Conservation (phyloP, 2,888 invertebrate genomes). For the Odontocolon sp. region DNA sequence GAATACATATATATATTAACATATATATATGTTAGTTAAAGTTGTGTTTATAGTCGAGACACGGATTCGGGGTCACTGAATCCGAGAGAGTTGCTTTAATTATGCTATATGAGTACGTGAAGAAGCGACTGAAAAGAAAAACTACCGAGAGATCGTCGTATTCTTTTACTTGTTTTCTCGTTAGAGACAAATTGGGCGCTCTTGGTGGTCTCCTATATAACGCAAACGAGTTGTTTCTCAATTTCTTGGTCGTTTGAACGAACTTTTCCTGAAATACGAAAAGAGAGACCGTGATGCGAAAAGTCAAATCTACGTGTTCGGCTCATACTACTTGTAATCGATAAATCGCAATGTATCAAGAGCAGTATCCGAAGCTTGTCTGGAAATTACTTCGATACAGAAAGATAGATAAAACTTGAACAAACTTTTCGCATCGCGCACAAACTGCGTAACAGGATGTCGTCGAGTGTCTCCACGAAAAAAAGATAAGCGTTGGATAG, state of each 20-base stretch:
- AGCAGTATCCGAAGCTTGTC: slow-evolving; percentile 10
- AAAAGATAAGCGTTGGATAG: slow-evolving; percentile 21
- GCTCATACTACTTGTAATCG: not conserved
- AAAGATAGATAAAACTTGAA: slow-evolving; percentile 30
- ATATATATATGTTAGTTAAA: no score
- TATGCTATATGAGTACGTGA: slow-evolving; percentile 22
- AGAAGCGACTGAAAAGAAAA: slow-evolving; percentile 31
- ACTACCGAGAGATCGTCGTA: slow-evolving; percentile 12
- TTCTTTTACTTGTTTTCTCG: slow-evolving; percentile 23
- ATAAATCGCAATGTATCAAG: slow-evolving; percentile 25
- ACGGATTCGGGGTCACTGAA: slow-evolving; percentile 11
- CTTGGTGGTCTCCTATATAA: slow-evolving; percentile 7
- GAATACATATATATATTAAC: no score
- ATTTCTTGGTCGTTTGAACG: slow-evolving; percentile 3
- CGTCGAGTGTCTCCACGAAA: slow-evolving; percentile 27
- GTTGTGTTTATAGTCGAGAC: no score
- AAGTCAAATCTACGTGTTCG: not conserved
- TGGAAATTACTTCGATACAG: slow-evolving; percentile 26
- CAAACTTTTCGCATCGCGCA: slow-evolving; percentile 37
- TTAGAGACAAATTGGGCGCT: slow-evolving; percentile 51
- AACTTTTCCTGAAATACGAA: not conserved
- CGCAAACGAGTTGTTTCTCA: slow-evolving; percentile 20
- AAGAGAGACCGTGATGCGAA: not conserved
- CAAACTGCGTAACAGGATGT: slow-evolving; percentile 49
- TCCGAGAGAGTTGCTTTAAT: slow-evolving; percentile 46